Base-by-base conservation (phyloP, 1,140 invertebrate genomes). In the Alviniconcha marisindica region DNA sequence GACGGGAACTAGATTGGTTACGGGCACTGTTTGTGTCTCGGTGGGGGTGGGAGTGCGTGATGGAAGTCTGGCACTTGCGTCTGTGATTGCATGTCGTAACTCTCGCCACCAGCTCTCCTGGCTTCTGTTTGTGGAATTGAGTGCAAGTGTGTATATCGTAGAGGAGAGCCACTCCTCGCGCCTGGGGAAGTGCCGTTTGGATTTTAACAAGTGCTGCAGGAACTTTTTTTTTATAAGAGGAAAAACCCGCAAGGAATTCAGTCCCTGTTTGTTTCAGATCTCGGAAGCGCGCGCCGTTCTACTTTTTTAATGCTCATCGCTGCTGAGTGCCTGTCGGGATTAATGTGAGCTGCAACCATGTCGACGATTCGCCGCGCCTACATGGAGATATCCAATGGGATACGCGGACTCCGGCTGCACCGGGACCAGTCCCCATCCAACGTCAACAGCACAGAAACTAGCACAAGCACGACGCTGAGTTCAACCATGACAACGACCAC, bases 301-400 rank as follows among this genome's bases (percentile, higher is more conserved):
- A 4, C 24, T 63, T 14, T n/a, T 63, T 31, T 7, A 24, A 5
- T 24, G 21, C 24, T 63, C 24, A 63, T 5, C 60, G 7, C 24
- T 4, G 60, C 4, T 31, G 24, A 31, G 21, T 24, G 60, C 60
- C 7, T 40, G 33, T 14, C 18, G 33, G 36, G 3, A 4, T 60
- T 28, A 1, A 36, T 71, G 36, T 40, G 69, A 31, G 69, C 18
- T 42, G 15, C 36, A n/a, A 79, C 63, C 81, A 92, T 93, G 92
- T 92, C 92, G 78, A 92, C 92, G 28, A 93, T 93, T 71, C 86
- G 90, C 60, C 89, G 90, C 77, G 92, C 92, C n/a, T 93, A 92
- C 86, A 91, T 93, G 90, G 92, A 93, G 84, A 87, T 93, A 84
- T 92, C 92, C 15, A 93, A 92, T 85, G 92, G 92, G 51, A 92